A percentile compares a stretch with the other conserved stretches of the same genome.
phyloP scores from a whole-genome alignment of 2,113 vertebrate species.

The Sylvia atricapilla region DNA sequence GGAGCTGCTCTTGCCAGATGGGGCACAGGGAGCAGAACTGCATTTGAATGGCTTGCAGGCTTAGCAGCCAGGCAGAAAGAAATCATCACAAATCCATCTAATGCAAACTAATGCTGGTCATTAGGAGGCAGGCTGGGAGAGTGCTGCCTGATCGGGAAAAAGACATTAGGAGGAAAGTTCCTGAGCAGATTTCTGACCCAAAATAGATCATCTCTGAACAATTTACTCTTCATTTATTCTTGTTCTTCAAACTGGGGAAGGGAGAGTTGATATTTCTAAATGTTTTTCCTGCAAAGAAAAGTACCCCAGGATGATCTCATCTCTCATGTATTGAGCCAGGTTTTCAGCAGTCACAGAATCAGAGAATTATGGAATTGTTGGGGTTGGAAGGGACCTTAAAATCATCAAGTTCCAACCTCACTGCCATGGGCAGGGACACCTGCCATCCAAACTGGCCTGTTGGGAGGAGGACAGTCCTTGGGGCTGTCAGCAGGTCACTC shows the following conservation, averaged over 20 bases:
- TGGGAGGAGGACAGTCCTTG: not conserved
- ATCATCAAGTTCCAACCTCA: not conserved
- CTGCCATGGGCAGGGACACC: not conserved
- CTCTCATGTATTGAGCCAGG: not conserved
- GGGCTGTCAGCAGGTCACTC: not conserved
- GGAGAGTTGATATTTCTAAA: not conserved
- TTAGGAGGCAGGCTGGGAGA: slow-evolving; percentile 16
- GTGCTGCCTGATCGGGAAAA: not conserved
- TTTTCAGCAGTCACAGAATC: not conserved
- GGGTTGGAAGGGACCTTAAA: not conserved
- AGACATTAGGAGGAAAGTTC: slow-evolving; percentile 41
- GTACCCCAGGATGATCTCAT: not conserved
- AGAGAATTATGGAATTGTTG: not conserved
- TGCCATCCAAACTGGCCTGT: not conserved
- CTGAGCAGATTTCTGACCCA: not conserved
- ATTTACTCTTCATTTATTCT: not conserved
- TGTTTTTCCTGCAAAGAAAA: not conserved
- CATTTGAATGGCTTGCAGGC: slow-evolving; percentile 44
- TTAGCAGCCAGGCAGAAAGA: slow-evolving; percentile 61
- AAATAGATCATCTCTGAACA: slow-evolving; percentile 17
- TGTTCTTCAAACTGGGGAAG: not conserved
- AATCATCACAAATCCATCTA: slow-evolving; percentile 53
- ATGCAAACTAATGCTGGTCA: slow-evolving; percentile 63
- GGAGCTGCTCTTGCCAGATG: slow-evolving; percentile 49
- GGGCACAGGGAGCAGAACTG: slow-evolving; percentile 8